Evolutionary conservation across 2,113 vertebrate genomes (phyloP).

Genomic region (Muntiacus muntjak): DNA sequence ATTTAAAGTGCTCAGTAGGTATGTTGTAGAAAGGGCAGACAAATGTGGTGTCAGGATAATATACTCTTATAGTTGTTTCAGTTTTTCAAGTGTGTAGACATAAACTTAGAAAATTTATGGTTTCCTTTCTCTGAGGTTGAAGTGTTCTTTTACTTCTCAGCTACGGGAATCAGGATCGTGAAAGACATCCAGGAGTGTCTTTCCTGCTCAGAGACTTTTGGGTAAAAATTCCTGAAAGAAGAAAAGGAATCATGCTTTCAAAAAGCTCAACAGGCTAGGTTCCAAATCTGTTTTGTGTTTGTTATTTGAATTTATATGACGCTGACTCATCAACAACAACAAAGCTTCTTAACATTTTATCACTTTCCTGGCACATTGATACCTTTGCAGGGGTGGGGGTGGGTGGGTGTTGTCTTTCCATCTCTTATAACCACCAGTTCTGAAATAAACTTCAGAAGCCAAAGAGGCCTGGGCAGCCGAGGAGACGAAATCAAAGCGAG

Average conservation of each 20-base stretch:
- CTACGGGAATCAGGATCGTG: fast-evolving
- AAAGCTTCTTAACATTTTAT: not conserved
- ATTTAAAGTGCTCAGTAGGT: not conserved
- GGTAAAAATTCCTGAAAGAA: not conserved
- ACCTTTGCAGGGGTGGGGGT: not conserved
- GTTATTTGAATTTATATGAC: not conserved
- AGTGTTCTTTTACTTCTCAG: not conserved
- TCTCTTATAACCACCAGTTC: not conserved
- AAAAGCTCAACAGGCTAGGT: not conserved
- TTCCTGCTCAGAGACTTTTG: not conserved
- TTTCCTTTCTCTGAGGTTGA: not conserved
- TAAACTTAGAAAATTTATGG: not conserved
- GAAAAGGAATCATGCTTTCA: not conserved
- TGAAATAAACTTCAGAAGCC: slow-evolving; percentile 41
- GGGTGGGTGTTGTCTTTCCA: not conserved
- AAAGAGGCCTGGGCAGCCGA: not conserved
- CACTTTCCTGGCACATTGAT: not conserved
- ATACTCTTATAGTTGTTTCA: not conserved
- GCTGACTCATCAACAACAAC: not conserved
- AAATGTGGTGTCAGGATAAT: not conserved
- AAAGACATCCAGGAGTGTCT: not conserved
- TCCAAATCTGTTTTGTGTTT: not conserved
- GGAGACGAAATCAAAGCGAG: slow-evolving; percentile 47
- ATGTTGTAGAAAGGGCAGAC: not conserved
- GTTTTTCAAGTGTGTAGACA: not conserved